Percentiles rank a stretch among this genome's conserved stretches.
Evolutionary conservation across 2,888 invertebrate genomes (phyloP).

Genomic region (Platycnemis pennipes): DNA sequence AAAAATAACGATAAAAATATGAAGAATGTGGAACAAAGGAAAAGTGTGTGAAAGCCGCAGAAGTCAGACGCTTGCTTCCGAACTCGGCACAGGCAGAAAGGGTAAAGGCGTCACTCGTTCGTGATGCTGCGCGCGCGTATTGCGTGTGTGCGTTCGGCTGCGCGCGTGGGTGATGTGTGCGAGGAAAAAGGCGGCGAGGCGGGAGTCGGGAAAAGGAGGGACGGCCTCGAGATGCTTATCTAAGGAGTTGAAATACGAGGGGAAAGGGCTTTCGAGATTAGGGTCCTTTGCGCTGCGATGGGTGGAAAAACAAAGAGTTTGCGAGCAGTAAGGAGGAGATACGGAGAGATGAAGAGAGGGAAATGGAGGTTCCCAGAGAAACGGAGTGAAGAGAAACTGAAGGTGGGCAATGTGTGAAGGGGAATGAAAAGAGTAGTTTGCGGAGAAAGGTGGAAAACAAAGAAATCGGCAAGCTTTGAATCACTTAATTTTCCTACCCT

Average conservation of each 20-base stretch:
- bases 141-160: background rate
- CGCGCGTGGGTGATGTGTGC: background rate
- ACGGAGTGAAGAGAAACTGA: background rate
- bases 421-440: too few species aligned
- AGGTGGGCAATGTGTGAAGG: too few species aligned
- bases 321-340: background rate
- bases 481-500: too few species aligned
- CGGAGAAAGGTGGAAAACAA: too few species aligned
- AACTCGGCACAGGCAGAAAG: too few species aligned
- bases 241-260: conserved; percentile 46
- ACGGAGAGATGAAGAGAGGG: background rate
- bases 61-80: too few species aligned
- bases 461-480: too few species aligned
- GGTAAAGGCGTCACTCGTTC: too few species aligned
- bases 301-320: background rate
- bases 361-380: background rate
- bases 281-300: background rate
- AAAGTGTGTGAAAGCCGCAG: background rate
- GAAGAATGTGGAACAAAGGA: background rate
- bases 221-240: conserved; percentile 18
- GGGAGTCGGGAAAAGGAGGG: background rate
- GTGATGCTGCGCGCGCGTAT: too few species aligned
- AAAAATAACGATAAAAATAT: background rate
- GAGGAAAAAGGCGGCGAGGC: background rate
- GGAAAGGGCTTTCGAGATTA: conserved; percentile 33